A percentile compares a stretch with the other conserved stretches of the same genome.
phyloP scores from a whole-genome alignment of 2,888 invertebrate genomes.

The Lycophotia porphyrea region DNA sequence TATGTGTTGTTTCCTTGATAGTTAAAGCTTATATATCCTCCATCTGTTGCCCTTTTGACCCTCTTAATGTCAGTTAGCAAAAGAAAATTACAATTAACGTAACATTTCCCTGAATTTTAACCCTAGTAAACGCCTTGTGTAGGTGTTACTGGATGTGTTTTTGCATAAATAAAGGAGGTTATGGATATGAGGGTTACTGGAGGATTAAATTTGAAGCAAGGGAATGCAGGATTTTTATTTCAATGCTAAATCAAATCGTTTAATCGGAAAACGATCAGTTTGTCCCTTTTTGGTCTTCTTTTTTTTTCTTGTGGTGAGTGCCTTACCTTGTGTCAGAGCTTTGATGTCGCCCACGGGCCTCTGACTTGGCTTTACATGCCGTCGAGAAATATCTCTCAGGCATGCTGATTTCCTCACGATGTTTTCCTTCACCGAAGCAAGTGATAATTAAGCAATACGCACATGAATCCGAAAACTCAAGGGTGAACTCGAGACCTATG shows the following conservation, averaged over 20 bases:
- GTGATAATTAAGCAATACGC: too few species aligned
- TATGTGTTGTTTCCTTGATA: conserved; percentile 23
- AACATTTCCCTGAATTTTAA: conserved; percentile 16
- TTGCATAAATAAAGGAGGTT: neutral
- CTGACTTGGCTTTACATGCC: too few species aligned
- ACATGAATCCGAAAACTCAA: too few species aligned
- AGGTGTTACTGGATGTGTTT: conserved; percentile 2
- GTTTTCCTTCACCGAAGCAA: too few species aligned
- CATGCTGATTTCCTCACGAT: too few species aligned
- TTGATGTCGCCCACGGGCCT: too few species aligned
- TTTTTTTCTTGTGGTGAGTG: too few species aligned
- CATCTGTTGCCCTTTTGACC: conserved; percentile 17
- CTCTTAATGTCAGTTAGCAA: conserved; percentile 15
- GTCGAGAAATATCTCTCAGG: too few species aligned
- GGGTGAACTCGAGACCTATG: too few species aligned
- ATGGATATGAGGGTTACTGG: neutral
- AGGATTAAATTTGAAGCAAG: neutral
- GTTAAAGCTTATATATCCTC: conserved; percentile 20
- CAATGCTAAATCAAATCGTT: neutral
- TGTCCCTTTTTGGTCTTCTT: neutral
- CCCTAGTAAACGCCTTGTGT: neutral
- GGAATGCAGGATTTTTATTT: neutral
- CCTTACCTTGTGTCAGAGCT: too few species aligned
- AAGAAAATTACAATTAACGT: conserved; percentile 34
- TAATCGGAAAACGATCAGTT: neutral